Evolutionary conservation across 2,888 invertebrate genomes (phyloP).

Genomic region (Balanococcus diminutus): DNA sequence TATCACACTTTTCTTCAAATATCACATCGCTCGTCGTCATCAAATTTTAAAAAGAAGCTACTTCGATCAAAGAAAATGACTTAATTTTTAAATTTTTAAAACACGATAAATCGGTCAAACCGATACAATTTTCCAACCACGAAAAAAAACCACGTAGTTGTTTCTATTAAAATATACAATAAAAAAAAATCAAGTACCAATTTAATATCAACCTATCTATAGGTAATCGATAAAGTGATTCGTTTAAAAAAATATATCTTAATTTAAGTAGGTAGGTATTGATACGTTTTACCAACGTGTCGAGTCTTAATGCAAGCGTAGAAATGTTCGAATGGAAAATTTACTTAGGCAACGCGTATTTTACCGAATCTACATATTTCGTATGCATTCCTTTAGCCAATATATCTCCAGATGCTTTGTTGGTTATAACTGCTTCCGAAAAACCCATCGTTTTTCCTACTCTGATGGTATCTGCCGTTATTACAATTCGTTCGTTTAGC

Average conservation of each 20-base stretch:
- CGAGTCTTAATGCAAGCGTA: neutral
- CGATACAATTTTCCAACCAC: neutral
- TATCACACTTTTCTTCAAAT: neutral
- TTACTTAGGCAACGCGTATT: neutral
- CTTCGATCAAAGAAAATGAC: neutral
- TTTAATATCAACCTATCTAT: neutral
- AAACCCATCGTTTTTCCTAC: slow-evolving; percentile 50
- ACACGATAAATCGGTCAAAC: neutral
- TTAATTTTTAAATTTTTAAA: no score
- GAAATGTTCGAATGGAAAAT: neutral
- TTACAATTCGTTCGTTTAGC: slow-evolving; percentile 47
- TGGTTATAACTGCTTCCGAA: slow-evolving; percentile 43
- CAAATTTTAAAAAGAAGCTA: neutral
- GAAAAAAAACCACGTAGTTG: neutral
- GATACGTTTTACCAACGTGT: neutral
- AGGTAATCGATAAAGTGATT: neutral
- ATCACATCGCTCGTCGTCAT: neutral
- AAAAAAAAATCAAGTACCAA: neutral
- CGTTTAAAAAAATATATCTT: neutral
- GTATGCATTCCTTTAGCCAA: slow-evolving; percentile 54
- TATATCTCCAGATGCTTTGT: slow-evolving; percentile 43
- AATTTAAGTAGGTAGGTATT: neutral
- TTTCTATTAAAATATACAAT: neutral
- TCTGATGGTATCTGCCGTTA: slow-evolving; percentile 45
- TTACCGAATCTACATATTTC: slow-evolving; percentile 43